Evolutionary conservation across 2,113 vertebrate species (phyloP).

Genomic region (Macquaria ambigua): DNA sequence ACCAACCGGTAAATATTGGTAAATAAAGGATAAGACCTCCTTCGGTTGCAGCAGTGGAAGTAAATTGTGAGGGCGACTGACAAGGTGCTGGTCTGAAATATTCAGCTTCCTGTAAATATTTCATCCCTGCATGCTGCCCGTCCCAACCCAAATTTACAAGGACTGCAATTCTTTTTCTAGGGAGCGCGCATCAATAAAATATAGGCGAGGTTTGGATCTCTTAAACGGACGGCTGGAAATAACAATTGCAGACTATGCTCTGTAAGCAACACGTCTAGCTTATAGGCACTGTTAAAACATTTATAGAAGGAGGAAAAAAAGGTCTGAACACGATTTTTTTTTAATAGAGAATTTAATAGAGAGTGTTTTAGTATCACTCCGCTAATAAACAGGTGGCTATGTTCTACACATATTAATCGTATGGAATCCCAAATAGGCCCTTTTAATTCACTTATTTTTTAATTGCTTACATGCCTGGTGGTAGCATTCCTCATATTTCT

Average conservation of each 20-base stretch:
- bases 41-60: constrained; percentile 46
- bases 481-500: neutral
- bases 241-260: constrained; percentile 64
- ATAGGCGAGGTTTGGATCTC: constrained; percentile 66
- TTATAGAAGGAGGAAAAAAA: constrained; percentile 35
- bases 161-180: constrained; percentile 46
- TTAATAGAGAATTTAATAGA: neutral
- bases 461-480: neutral
- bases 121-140: constrained; percentile 67
- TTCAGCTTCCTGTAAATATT: constrained; percentile 78
- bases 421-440: neutral
- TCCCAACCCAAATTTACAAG: constrained; percentile 69
- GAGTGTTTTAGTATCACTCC: constrained; percentile 9
- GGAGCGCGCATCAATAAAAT: constrained; percentile 73
- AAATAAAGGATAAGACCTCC: constrained; percentile 72
- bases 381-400: constrained; percentile 6
- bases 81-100: constrained; percentile 77
- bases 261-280: constrained; percentile 69
- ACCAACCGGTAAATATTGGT: constrained; percentile 55
- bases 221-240: constrained; percentile 75
- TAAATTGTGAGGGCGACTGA: constrained; percentile 61
- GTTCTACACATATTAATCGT: neutral
- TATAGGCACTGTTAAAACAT: constrained; percentile 57
- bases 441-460: neutral
- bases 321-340: neutral